These are phyloP conservation scores for Tillus elongatus DNA, from an alignment of 2,888 invertebrate genomes.

Conservation along the genomic window DNA sequence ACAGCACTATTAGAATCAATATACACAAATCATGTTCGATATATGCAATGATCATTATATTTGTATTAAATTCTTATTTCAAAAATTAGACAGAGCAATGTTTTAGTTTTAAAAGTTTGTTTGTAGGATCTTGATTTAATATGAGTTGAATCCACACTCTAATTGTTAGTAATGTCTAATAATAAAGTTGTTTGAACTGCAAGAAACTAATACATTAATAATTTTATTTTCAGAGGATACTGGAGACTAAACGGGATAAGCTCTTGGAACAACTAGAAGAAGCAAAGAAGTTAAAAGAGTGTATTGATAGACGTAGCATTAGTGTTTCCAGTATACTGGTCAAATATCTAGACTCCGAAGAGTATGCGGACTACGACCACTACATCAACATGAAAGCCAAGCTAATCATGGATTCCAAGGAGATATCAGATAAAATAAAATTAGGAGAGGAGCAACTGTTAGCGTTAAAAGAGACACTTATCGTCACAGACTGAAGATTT, in stretches of 20 bases:
- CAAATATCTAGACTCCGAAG: conserved; percentile 62
- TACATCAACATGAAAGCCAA: conserved; percentile 83
- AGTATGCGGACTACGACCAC: conserved; percentile 71
- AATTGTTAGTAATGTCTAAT: no score
- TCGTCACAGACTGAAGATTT: conserved; percentile 35
- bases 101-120: no score
- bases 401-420: conserved; percentile 70
- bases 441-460: conserved; percentile 70
- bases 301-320: conserved; percentile 68
- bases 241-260: conserved; percentile 67
- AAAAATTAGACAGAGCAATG: no score
- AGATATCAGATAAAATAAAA: conserved; percentile 75
- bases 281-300: conserved; percentile 70
- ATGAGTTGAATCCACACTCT: no score
- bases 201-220: background rate
- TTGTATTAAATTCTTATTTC: no score
- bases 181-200: no score
- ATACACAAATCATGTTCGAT: no score
- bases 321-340: conserved; percentile 61
- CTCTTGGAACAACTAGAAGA: conserved; percentile 70
- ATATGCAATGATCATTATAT: no score
- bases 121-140: no score
- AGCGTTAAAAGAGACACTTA: conserved; percentile 56
- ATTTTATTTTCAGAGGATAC: conserved; percentile 46
- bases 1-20: no score